Percentiles rank a stretch among this genome's conserved stretches.
phyloP scores from a whole-genome alignment of 2,888 invertebrate species.

The Arge pagana region DNA sequence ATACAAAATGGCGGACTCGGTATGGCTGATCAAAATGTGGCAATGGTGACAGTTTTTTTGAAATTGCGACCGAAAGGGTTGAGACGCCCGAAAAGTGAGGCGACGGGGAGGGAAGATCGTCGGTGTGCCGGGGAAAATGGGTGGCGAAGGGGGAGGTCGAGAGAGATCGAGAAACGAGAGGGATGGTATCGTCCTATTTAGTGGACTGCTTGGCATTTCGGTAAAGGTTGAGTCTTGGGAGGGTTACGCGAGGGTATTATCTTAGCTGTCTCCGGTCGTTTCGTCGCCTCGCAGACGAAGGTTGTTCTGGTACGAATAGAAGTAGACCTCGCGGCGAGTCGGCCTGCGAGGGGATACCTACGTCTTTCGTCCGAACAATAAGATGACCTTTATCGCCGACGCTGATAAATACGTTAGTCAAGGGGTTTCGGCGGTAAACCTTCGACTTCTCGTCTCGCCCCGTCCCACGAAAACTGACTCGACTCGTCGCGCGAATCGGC shows the following conservation, averaged over 20 bases:
- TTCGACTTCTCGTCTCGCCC: too few species aligned
- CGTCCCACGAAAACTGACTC: too few species aligned
- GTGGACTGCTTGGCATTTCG: constrained; percentile 49
- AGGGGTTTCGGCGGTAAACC: constrained; percentile 8
- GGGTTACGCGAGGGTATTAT: constrained; percentile 34
- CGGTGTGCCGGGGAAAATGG: too few species aligned
- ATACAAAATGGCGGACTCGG: too few species aligned
- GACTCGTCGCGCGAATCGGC: too few species aligned
- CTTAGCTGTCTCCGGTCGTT: constrained; percentile 31
- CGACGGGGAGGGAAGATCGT: too few species aligned
- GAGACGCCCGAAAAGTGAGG: too few species aligned
- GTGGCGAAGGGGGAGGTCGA: too few species aligned
- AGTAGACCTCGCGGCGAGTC: constrained; percentile 13
- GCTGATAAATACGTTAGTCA: constrained; percentile 30
- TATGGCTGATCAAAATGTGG: too few species aligned
- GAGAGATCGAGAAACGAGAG: background rate
- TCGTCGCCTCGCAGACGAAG: background rate
- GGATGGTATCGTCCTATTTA: constrained; percentile 22
- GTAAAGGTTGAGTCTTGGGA: constrained; percentile 46
- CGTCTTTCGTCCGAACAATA: constrained; percentile 30
- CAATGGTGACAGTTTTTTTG: too few species aligned
- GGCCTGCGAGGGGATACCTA: constrained; percentile 28
- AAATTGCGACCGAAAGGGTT: too few species aligned
- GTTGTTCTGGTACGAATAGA: background rate
- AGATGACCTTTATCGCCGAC: constrained; percentile 50